phyloP scores from a whole-genome alignment of 2,888 invertebrate genomes.

The Ypsolopha scabrella region DNA sequence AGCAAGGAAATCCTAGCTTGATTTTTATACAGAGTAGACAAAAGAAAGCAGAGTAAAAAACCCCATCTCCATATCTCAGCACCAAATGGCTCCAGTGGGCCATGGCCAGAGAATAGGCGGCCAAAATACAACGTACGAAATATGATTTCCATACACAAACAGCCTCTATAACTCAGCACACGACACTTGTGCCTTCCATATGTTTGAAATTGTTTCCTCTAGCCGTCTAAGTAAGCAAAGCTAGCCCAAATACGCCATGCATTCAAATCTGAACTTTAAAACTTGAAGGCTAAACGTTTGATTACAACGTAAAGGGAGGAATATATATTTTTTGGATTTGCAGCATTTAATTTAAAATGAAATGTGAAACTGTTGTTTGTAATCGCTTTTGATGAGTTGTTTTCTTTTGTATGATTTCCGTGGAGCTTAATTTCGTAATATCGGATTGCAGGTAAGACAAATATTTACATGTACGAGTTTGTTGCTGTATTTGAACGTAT shows the following conservation, averaged over 20 bases:
- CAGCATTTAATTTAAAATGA: conserved; percentile 35
- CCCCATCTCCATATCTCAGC: no score
- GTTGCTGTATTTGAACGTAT: background rate
- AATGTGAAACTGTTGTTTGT: conserved; percentile 32
- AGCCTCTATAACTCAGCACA: conserved; percentile 6
- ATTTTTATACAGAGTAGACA: no score
- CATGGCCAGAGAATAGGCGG: no score
- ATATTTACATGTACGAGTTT: background rate
- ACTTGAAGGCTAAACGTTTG: background rate
- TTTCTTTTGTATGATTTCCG: background rate
- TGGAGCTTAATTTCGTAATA: background rate
- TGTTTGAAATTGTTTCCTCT: conserved; percentile 8
- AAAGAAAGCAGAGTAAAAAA: no score
- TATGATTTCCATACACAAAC: conserved; percentile 26
- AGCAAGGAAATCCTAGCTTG: no score
- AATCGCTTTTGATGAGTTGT: background rate
- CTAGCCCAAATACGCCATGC: background rate
- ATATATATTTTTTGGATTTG: conserved; percentile 17
- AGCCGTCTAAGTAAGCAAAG: conserved; percentile 4
- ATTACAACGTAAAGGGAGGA: background rate
- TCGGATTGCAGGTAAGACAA: background rate
- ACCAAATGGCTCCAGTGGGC: no score
- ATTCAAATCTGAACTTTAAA: background rate
- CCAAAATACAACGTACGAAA: conserved; percentile 10
- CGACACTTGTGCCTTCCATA: conserved; percentile 7